A percentile compares a stretch with the other conserved stretches of the same genome.
These are phyloP conservation scores for Chaunax sp. DNA, from an alignment of 2,797 vertebrate species.

Conservation along the genomic window DNA sequence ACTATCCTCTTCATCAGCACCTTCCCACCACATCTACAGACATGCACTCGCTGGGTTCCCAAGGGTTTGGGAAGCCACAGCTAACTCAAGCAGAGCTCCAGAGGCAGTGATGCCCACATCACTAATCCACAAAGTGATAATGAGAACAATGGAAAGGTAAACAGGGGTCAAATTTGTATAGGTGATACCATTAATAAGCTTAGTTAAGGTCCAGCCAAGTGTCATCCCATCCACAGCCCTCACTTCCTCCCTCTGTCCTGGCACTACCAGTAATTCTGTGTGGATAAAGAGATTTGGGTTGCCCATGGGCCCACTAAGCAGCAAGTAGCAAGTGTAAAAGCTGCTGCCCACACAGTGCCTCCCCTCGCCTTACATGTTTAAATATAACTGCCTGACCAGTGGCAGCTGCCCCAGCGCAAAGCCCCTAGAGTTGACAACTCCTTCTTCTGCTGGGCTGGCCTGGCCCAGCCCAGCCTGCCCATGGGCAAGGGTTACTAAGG, in stretches of 20 bases:
- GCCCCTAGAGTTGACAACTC: constrained; percentile 83
- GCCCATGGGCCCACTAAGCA: constrained; percentile 63
- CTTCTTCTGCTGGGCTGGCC: constrained; percentile 67
- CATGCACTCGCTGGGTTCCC: constrained; percentile 10
- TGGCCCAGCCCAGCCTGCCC: constrained; percentile 41
- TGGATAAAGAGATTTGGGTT: constrained; percentile 82
- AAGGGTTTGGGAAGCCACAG: constrained; percentile 18
- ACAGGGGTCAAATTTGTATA: constrained; percentile 43
- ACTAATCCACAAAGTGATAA: constrained; percentile 56
- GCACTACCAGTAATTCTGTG: constrained; percentile 74
- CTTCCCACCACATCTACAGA: constrained; percentile 34
- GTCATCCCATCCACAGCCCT: constrained; percentile 47
- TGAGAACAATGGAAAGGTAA: constrained; percentile 50
- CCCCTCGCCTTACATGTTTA: constrained; percentile 77
- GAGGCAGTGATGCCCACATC: constrained; percentile 10
- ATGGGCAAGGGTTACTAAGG: constrained; percentile 55
- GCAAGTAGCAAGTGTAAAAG: constrained; percentile 84
- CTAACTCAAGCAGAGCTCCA: constrained; percentile 21
- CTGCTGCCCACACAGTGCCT: constrained; percentile 61
- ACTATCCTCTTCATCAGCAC: constrained; percentile 75
- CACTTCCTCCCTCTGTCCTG: constrained; percentile 57
- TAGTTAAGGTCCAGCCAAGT: constrained; percentile 45
- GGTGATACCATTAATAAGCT: constrained; percentile 51
- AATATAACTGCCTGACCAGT: constrained; percentile 80
- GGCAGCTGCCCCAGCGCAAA: constrained; percentile 82